Percentiles rank a stretch among this genome's conserved stretches.
These are phyloP conservation scores for Strigamia transsilvanica DNA, from an alignment of 2,888 invertebrate species.

Conservation along the genomic window DNA sequence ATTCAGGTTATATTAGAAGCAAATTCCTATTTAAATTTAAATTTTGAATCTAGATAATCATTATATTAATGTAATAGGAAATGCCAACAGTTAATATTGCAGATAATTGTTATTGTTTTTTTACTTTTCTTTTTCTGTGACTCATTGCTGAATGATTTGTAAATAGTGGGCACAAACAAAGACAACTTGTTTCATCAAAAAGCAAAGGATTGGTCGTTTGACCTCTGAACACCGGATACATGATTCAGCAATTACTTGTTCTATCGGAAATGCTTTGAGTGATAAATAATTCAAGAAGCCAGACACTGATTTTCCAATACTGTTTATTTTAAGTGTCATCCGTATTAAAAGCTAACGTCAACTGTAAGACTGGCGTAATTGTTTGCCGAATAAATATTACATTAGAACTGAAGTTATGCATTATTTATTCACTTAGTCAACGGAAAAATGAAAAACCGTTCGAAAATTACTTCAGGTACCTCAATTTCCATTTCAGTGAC, in stretches of 20 bases:
- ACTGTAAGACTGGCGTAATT: not conserved
- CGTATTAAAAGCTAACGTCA: not conserved
- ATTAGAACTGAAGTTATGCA: too few relatives aligned
- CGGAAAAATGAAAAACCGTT: too few relatives aligned
- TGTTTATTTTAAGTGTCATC: not conserved
- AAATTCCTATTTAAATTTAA: not conserved
- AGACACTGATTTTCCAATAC: not conserved
- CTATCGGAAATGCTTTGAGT: not conserved
- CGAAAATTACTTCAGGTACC: too few relatives aligned
- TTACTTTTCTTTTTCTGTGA: not conserved
- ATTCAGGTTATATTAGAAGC: not conserved
- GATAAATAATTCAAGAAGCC: not conserved
- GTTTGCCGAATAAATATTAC: not conserved
- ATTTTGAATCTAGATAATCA: not conserved
- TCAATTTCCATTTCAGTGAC: too few relatives aligned
- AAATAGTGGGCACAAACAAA: not conserved
- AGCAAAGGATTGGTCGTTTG: not conserved
- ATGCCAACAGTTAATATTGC: not conserved
- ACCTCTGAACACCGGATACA: constrained; percentile 8
- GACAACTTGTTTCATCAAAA: not conserved
- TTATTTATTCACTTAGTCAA: too few relatives aligned
- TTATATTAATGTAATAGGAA: not conserved
- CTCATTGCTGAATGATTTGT: not conserved
- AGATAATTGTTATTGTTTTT: not conserved
- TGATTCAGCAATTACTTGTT: constrained; percentile 2